A percentile compares a stretch with the other conserved stretches of the same genome.
These are phyloP conservation scores for Upupa epops DNA, from an alignment of 2,113 vertebrate species.

Conservation along the genomic window DNA sequence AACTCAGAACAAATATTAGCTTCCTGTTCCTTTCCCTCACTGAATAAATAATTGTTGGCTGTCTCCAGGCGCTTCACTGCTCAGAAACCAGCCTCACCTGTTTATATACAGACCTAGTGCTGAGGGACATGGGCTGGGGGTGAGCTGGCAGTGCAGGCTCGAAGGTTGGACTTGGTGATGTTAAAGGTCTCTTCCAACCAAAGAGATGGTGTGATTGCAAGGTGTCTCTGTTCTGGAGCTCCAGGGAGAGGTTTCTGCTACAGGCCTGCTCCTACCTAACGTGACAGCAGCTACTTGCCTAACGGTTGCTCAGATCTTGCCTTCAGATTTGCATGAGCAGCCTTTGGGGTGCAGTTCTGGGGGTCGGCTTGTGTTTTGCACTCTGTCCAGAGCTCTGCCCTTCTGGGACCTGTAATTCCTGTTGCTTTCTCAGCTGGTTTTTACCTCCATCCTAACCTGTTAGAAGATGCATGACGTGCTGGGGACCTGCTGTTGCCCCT, in stretches of 20 bases:
- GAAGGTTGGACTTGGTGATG: no score
- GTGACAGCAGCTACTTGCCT: background rate
- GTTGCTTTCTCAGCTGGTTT: background rate
- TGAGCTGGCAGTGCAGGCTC: no score
- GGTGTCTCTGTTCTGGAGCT: background rate
- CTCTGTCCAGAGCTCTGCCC: background rate
- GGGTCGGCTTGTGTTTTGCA: background rate
- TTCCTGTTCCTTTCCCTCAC: background rate
- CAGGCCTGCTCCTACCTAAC: background rate
- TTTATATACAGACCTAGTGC: background rate
- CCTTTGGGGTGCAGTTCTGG: background rate
- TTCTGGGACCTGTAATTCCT: background rate
- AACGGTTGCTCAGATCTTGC: background rate
- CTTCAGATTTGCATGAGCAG: background rate
- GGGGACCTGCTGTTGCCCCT: background rate
- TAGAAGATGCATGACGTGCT: rapidly evolving
- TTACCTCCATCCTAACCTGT: background rate
- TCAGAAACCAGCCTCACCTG: background rate
- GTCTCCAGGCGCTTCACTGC: background rate
- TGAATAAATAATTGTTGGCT: background rate
- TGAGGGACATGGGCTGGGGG: no score
- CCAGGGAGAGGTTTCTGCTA: background rate
- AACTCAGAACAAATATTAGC: background rate
- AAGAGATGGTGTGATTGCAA: background rate
- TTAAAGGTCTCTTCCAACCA: no score